Base-by-base conservation (phyloP, 2,888 invertebrate genomes). In the Mystacides longicornis region DNA sequence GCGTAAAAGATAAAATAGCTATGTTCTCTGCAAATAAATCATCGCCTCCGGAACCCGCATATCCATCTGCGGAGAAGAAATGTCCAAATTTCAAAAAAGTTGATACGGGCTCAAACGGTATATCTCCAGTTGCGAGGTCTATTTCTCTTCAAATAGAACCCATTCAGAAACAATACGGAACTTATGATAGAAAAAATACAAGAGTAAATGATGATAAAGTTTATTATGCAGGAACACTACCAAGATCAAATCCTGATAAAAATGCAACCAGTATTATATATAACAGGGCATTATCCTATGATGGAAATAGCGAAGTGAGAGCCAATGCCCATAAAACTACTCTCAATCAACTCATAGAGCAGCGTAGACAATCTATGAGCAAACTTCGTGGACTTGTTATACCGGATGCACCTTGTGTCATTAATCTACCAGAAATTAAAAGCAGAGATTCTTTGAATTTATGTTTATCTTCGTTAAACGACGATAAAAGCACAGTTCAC, bases 331-430 rank as follows among this genome's bases (percentile, higher is more conserved):
- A 83, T 60, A 81, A 81, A 67, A 81, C 81, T 1, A 85, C 86
- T 59, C 77, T 89, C 65, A 86, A 84, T 64, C 83, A 85, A 63
- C 72, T 92, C 62, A 81, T 89, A 63, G 92, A 92, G 69, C 89
- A 91, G 68, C 79, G 92, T 54, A 83, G 86, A 62, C 86, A 86
- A 66, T 87, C 87, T 19, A 82, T 91, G 71, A 89, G 90, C 2
- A 93, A 92, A 70, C 71, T 93, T 57, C 81, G 91, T 65, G 93
- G 92, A n/a, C 73, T 93, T 64, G 88, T 91, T 27, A 93, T 93
- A 67, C 93, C 93, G 3, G 92, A 93, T 71, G 76, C 79, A 54
- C 81, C 82, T 19, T 81, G 83, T 33, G 80, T 84, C 51, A 75
- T 86, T 49, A 89, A 89, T 71, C 74, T 93, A 65, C 90, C 92